Percentiles rank a stretch among this genome's conserved stretches.
These are phyloP conservation scores for Oenanthe melanoleuca DNA, from an alignment of 2,113 vertebrate species.

Conservation along the genomic window DNA sequence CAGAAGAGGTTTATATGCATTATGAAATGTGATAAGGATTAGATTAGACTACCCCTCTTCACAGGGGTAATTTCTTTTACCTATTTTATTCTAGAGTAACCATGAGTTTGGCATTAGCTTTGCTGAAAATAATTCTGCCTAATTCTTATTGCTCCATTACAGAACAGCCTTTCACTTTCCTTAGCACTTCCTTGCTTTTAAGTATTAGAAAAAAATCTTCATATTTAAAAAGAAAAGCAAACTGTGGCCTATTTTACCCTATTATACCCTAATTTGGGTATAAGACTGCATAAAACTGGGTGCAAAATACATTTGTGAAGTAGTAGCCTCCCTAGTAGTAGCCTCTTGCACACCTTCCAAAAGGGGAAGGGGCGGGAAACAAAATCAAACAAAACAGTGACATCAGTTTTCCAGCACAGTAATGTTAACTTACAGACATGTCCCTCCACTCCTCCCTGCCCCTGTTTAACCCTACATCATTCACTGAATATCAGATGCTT, in stretches of 20 bases:
- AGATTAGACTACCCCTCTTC: background rate
- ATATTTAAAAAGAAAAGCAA: background rate
- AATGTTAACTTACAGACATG: background rate
- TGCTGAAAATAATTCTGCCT: background rate
- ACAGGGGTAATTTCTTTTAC: background rate
- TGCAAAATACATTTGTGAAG: background rate
- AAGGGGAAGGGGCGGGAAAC: background rate
- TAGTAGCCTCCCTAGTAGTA: background rate
- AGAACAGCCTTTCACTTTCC: background rate
- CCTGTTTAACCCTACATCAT: background rate
- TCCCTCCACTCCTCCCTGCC: background rate
- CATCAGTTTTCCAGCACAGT: background rate
- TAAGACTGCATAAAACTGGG: background rate
- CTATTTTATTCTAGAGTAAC: background rate
- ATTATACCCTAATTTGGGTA: background rate
- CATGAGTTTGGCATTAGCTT: background rate
- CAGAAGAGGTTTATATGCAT: background rate
- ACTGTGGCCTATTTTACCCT: background rate
- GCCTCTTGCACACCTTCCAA: background rate
- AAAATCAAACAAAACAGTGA: background rate
- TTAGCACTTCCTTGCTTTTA: background rate
- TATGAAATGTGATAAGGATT: background rate
- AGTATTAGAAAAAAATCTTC: background rate
- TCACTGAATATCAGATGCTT: background rate
- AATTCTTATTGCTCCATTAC: background rate